Base-by-base conservation (phyloP, 2,888 invertebrate genomes). In the Trilocha varians region DNA sequence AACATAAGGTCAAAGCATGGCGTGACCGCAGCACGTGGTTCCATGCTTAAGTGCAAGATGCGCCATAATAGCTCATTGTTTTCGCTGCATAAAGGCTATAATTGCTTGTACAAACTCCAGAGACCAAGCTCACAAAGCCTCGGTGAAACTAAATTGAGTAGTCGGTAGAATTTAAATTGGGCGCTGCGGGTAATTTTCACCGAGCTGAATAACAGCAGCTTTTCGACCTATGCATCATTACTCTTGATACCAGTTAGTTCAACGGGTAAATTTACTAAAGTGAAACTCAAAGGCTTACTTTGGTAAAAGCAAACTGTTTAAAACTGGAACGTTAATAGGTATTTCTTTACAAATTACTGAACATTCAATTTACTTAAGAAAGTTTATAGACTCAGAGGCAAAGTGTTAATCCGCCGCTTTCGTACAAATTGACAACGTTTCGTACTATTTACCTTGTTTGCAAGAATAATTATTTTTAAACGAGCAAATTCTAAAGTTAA, bases 91-190 rank as follows among this genome's bases (percentile, higher is more conserved):
- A 41, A 18, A 36, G 25, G 15, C 18, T 15, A 38, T 33, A 34
- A 37, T 41, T 37, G 18, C n/a, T 32, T 38, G 34, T 41, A 25
- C 25, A 25, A 25, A 25, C 37, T 41, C 38, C 34, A 34, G 15
- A 37, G 18, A 34, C 38, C 25, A 34, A 37, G 34, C 25, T 18
- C 25, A n/a, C 32, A 32, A 38, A 18, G 37, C 33, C 33, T 14
- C 13, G 34, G 15, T 38, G 16, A 38, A 41, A 38, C 25, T 40
- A 37, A 41, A 41, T 41, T 41, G 34, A 38, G 25, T 15, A 15
- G 15, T 25, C 11, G 25, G 25, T 32, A 32, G 15, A 32, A 32
- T 38, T 38, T 32, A 38, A 38, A 32, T 38, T 11, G 25, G 5
- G 25, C 25, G 6, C 25, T 11, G 5, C 25, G 6, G 25, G 6